Evolutionary conservation across 2,888 invertebrate species (phyloP), one percentile per base, ranked within the genome.

Genomic region (Acheta domesticus): DNA sequence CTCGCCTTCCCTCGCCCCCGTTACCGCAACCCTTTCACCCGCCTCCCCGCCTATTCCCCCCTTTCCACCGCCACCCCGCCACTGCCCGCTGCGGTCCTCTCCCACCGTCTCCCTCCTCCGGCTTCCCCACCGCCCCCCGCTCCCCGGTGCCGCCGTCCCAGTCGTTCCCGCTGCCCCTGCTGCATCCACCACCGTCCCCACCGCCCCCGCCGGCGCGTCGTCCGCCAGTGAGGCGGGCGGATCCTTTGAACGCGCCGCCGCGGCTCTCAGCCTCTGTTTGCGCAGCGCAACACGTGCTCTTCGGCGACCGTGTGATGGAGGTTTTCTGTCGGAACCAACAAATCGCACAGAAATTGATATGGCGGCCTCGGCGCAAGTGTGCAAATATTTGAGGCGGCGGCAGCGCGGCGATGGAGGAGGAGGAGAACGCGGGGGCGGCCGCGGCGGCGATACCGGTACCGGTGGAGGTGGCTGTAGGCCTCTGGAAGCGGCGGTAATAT

Each of bases 281-380:
- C 62, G 2, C 62, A 62, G 62, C 19, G 62, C 16, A 62, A 62
- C 62, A 62, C 62, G 62, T 62, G 62, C 62, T 62, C 62, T 62
- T 62, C 62, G 62, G 19, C 62, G 62, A 62, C 14, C 19, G 19
- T 8, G 62, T 19, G 62, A 62, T 62, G 62, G 62, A 62, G 19
- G 62, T 62, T 62, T 62, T 62, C 62, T 62, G 62, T 62, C 62
- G 62, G 62, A 62, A 62, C 62, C 62, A 62, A 62, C 62, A 62
- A 62, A 62, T 62, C 62, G 62, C 62, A 62, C 62, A 62, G 62
- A 62, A 62, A 62, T 62, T 62, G 62, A 62, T 62, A 62, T 62
- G 62, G 62, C 62, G 62, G 62, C 62, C n/a, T n/a, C 62, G n/a
- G 62, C 62, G 62, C 62, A 62, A 19, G 62, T 62, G 62, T 62